Base-by-base conservation (phyloP, 2,113 vertebrate genomes). In the Benitochromis conjunctus region DNA sequence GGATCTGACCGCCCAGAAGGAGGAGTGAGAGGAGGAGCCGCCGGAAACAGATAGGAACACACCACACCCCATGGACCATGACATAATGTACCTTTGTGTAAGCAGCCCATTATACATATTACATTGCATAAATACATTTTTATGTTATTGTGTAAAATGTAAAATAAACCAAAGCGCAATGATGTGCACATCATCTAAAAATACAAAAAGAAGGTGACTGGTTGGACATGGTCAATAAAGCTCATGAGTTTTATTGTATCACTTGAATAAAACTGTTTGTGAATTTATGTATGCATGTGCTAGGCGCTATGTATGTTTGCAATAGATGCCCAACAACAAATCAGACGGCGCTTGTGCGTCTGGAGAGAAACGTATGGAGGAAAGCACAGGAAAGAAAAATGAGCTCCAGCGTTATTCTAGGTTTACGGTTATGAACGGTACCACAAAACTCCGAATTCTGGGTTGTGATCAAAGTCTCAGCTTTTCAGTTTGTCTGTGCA, bases 381-480 rank as follows among this genome's bases (percentile, higher is more conserved):
- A n/a, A 87, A 88, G 84, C 84, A 85, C 3, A 24, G 80, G 31
- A n/a, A 80, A 91, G 77, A 29, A 38, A 64, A 84, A 80, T 80
- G 60, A 89, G 88, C 36, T 89, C 7, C 29, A 5, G 21, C 46
- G 89, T 90, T 81, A 87, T 31, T 79, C 8, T 16, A 41, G 57
- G 38, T 57, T 80, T 53, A 77, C 9, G 19, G 26, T 86, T 77
- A 36, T 5, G 24, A 66, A 77, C 76, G 12, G 12, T 66, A 64
- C 41, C 79, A 56, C 48, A 86, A n/a, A 77, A 19, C 58, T 79
- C 4, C n/a, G 55, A 82, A 83, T 29, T 53, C 24, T n/a, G n/a
- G 7, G 31, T 66, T 71, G 19, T 58, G 74, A 48, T 62, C 11
- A 36, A 48, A 51, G 51, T 64, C 41, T 80, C 11, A 1, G 12